A percentile compares a stretch with the other conserved stretches of the same genome.
Evolutionary conservation across 2,888 invertebrate genomes (phyloP).

Genomic region (Zhuqinia jingwanae): DNA sequence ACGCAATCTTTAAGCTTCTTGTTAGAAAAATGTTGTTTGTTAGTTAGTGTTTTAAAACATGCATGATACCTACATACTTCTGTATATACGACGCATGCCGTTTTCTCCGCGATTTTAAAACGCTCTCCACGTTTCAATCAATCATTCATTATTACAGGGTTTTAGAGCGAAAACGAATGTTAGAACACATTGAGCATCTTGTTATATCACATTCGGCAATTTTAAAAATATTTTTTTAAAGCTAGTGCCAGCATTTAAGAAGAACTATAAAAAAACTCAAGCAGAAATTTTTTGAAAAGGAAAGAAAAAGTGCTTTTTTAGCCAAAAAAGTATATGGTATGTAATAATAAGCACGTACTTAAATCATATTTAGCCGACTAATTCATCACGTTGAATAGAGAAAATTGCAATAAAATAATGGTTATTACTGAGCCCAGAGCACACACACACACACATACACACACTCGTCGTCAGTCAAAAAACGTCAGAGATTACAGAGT

Average conservation of each 20-base stretch:
- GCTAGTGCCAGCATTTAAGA: slow-evolving; percentile 9
- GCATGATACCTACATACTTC: background rate
- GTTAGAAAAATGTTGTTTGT: background rate
- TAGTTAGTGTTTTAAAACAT: no score
- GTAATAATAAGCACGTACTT: slow-evolving; percentile 64
- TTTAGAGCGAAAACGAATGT: background rate
- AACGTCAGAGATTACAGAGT: slow-evolving; percentile 35
- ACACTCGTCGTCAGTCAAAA: slow-evolving; percentile 7
- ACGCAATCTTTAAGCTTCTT: background rate
- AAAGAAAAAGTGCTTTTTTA: slow-evolving; percentile 43
- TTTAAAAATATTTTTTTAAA: no score
- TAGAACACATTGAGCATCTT: background rate
- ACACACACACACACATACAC: no score
- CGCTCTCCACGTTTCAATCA: slow-evolving; percentile 23
- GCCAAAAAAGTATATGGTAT: slow-evolving; percentile 43
- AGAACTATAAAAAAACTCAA: slow-evolving; percentile 31
- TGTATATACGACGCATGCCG: background rate
- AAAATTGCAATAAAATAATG: slow-evolving; percentile 50
- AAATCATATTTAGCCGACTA: slow-evolving; percentile 58
- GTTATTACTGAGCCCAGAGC: slow-evolving; percentile 17
- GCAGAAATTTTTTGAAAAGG: background rate
- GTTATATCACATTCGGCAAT: slow-evolving; percentile 46
- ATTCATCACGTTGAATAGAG: slow-evolving; percentile 52
- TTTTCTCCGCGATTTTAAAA: slow-evolving; percentile 19
- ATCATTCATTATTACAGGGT: slow-evolving; percentile 47